Conservation (phyloP, 2,797 vertebrate genomes). For the Anguilla pacifica region DNA sequence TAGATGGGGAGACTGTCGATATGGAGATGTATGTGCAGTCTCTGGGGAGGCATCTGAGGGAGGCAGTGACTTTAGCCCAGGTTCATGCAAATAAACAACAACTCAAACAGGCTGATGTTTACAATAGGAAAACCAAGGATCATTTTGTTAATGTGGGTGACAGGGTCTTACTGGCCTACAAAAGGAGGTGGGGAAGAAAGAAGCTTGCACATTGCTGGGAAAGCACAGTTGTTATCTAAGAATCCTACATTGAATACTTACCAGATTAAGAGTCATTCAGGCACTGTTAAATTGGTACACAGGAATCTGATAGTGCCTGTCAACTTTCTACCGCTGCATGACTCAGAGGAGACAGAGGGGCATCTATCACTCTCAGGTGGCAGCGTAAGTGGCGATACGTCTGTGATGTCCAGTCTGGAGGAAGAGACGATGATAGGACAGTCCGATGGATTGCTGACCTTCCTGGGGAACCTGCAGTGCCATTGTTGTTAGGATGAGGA, state of each 20-base stretch:
- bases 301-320: slow-evolving; percentile 30
- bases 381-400: not conserved
- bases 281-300: slow-evolving; percentile 29
- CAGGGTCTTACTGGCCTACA: slow-evolving; percentile 32
- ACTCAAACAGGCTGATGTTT: no score
- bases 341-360: not conserved
- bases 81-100: no score
- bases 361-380: not conserved
- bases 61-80: no score
- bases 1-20: no score
- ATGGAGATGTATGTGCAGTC: no score
- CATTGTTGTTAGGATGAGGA: not conserved
- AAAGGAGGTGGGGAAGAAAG: slow-evolving; percentile 20
- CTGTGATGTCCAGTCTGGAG: not conserved
- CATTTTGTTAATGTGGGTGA: slow-evolving; percentile 14
- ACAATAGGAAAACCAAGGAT: not conserved
- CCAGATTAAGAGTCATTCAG: slow-evolving; percentile 9
- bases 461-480: not conserved
- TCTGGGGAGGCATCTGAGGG: no score
- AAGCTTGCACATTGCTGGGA: slow-evolving; percentile 31
- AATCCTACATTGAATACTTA: slow-evolving; percentile 16
- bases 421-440: not conserved
- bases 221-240: slow-evolving; percentile 14
- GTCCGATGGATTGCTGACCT: not conserved
- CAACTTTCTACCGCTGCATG: slow-evolving; percentile 27